Base-by-base conservation (phyloP, 2,797 vertebrate species). In the Oceanodroma leucorhoa region DNA sequence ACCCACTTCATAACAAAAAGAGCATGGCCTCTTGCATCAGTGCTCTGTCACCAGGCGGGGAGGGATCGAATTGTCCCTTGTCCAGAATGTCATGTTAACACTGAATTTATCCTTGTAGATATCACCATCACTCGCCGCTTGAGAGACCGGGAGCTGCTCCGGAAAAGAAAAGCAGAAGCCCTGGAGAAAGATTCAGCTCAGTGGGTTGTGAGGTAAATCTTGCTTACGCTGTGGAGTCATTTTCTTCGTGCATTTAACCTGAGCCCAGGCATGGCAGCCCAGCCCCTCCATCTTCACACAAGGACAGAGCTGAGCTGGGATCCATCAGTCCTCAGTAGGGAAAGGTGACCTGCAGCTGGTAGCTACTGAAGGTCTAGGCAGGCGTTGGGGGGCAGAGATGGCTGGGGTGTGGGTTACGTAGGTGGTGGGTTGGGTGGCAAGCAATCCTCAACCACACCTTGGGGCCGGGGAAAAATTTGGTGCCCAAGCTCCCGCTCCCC, bases 81-180 rank as follows among this genome's bases (percentile, higher is more conserved):
- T 32, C 16, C 41, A 24, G 62, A 38, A 77, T 18, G 29, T 14
- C 32, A 23, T 14, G 12, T 29, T 91, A 81, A 48, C 67, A 85
- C 45, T 88, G 15, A 5, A 23, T 94, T 95, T 97, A 83, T 97
- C 93, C 30, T 88, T 73, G 54, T 91, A 99, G 98, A 94, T 41
- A 97, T 97, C 90, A 98, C 97, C 93, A 98, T 98, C 91, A 97
- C 95, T 14, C 95, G 38, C 29, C 97, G 98, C 79, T 87, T 99
- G 96, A 98, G 99, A 94, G 99, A 99, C 97, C 98, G 99, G 93
- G 98, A 99, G 53, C 95, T 99, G 78, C 98, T 99, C 87, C 98
- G 96, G 89, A 99, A 99, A 96, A 99, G 98, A 96, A 99, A 97
- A 96, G 98, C 98, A 1, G 99, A 99, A 97, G 98, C 98, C 8